Conservation (phyloP, 2,113 vertebrate species). For the Colistium nudipinnis region DNA sequence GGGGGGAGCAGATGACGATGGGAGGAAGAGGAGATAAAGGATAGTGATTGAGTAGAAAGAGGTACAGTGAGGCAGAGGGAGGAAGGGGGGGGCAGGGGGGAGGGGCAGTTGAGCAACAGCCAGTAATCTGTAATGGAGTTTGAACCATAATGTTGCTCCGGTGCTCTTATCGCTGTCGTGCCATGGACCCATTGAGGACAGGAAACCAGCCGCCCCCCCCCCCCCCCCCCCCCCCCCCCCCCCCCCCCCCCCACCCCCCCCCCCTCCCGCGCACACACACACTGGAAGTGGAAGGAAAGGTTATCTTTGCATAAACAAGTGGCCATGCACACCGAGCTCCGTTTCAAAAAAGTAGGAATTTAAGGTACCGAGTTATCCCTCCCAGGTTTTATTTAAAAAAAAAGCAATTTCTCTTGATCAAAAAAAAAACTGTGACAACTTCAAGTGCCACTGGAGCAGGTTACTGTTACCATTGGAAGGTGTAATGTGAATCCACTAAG, state of each 20-base stretch:
- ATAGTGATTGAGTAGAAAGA: too few species aligned
- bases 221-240: neutral
- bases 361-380: neutral
- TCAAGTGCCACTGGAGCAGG: conserved; percentile 24
- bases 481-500: neutral
- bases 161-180: conserved; percentile 66
- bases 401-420: conserved; percentile 28
- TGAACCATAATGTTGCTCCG: conserved; percentile 50
- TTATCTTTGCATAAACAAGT: neutral
- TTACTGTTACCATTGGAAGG: conserved; percentile 30
- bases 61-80: neutral
- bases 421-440: conserved; percentile 39
- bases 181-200: conserved; percentile 59
- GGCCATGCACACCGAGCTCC: conserved; percentile 16
- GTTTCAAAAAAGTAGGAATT: neutral
- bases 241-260: conserved; percentile 9
- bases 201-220: conserved; percentile 35
- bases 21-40: neutral
- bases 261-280: conserved; percentile 7
- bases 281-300: neutral
- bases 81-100: neutral
- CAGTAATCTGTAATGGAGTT: conserved; percentile 52
- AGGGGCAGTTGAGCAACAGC: neutral
- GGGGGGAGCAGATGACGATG: neutral
- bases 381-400: neutral